Base-by-base conservation (phyloP, 2,113 vertebrate species). In the Ivindomyrus marchei region DNA sequence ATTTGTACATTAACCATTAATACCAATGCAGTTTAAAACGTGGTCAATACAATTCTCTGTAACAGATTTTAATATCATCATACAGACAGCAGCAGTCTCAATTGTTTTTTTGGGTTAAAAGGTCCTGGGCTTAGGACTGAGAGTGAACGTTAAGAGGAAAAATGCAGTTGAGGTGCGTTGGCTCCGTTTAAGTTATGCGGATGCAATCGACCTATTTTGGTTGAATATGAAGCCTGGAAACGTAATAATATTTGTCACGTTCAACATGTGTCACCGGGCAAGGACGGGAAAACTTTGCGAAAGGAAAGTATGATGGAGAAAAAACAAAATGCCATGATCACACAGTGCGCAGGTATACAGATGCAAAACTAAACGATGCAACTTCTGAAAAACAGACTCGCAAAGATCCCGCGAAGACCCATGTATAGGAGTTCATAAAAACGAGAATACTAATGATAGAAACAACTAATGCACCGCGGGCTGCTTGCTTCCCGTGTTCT, bases 171-270 rank as follows among this genome's bases (percentile, higher is more conserved):
- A 77, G 2, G 27, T 39, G 27, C 70, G 70, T 19, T 74, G 27
- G 70, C 70, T 77, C 70, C 70, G 36, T 39, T 5, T 2, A 80
- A 80, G 36, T 15, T 19, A 5, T 42, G 70, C 70, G 70, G 70
- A 77, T 77, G 39, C 39, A 36, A 46, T 87, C 47, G 50, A 87
- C 85, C 85, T 87, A 87, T 87, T 87, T 87, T 70, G 62, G 62
- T 31, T 70, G n/a, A 70, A 70, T 70, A 31, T 13, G 62, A 70
- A 70, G 85, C 27, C 27, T 21, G 50, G 50, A 87, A 87, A 87
- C 47, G 49, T 53, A 56, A 66, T 36, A 87, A 52, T 87, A 87
- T 87, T 27, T 53, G 85, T 87, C 47, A 27, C 50, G 49, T 87
- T 36, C 85, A 31, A 36, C 45, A 19, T 50, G 47, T 47, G 50